A percentile compares a stretch with the other conserved stretches of the same genome.
Conservation (phyloP, 2,888 invertebrate species). For the Drosophila merina region DNA sequence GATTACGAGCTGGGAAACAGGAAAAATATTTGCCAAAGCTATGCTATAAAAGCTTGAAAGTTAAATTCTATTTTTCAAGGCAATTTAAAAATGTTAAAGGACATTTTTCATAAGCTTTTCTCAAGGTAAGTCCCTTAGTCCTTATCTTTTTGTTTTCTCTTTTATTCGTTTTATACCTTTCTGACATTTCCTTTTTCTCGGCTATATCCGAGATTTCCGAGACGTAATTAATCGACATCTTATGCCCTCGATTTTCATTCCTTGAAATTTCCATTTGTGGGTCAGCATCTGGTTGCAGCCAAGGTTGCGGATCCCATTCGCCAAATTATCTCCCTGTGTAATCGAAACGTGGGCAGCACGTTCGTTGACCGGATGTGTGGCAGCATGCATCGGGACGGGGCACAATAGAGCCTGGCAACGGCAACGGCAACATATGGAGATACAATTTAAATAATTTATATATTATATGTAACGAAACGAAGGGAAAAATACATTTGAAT, state of each 20-base stretch:
- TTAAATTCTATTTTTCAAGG: not conserved
- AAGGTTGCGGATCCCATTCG: conserved; percentile 23
- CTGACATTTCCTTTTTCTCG: conserved; percentile 7
- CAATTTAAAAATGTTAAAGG: not conserved
- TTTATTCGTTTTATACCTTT: conserved; percentile 2
- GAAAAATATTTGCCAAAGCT: conserved; percentile 1
- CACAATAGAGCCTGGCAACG: not conserved
- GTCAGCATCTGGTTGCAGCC: conserved; percentile 12
- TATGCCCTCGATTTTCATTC: conserved; percentile 3
- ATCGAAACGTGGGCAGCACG: conserved; percentile 36
- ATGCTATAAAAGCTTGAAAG: too few relatives aligned
- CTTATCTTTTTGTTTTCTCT: not conserved
- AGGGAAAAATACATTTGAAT: conserved; percentile 34
- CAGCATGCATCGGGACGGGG: conserved; percentile 45
- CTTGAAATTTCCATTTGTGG: conserved; percentile 24
- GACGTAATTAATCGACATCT: conserved; percentile 17
- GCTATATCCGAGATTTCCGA: not conserved
- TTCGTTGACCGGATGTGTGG: conserved; percentile 64
- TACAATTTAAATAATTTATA: conserved; percentile 57
- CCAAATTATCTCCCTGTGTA: conserved; percentile 44
- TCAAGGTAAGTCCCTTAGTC: not conserved
- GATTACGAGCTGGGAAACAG: conserved; percentile 4
- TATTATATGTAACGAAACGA: not conserved
- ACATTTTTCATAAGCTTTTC: not conserved
- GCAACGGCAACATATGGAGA: conserved; percentile 34